A percentile compares a stretch with the other conserved stretches of the same genome.
Evolutionary conservation across 2,113 vertebrate species (phyloP).

Genomic region (Butorides virescens): DNA sequence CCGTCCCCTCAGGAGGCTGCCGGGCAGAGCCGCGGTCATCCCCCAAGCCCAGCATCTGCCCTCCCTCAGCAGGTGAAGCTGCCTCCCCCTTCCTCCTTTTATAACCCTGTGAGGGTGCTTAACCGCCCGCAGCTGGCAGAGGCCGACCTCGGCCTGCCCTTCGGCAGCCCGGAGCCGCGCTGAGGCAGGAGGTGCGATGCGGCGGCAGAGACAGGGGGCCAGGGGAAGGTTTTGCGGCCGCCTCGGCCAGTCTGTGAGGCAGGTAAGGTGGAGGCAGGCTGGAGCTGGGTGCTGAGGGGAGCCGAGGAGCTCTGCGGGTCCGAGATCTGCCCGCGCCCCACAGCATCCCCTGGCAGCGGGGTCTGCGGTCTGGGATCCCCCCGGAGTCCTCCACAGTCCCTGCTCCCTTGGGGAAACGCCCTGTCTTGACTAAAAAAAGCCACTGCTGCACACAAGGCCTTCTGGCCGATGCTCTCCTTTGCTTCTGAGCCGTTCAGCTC

Average conservation of each 20-base stretch:
- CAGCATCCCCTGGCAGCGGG: background rate
- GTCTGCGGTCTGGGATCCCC: background rate
- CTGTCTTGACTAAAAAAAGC: background rate
- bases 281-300: background rate
- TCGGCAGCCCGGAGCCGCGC: background rate
- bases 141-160: background rate
- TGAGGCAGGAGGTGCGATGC: background rate
- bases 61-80: background rate
- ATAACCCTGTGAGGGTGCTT: no score
- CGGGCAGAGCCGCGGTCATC: no score
- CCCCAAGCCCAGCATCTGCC: background rate
- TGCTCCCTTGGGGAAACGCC: background rate
- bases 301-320: background rate
- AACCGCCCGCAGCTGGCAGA: background rate
- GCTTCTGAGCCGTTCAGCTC: background rate
- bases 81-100: fast-evolving
- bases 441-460: fast-evolving
- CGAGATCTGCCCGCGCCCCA: background rate
- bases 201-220: background rate
- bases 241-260: background rate
- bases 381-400: background rate
- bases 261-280: background rate
- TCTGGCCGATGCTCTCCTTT: fast-evolving
- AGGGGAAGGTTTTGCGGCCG: background rate
- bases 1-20: no score